Evolutionary conservation across 2,113 vertebrate genomes (phyloP).

Genomic region (Dasyurus viverrinus): DNA sequence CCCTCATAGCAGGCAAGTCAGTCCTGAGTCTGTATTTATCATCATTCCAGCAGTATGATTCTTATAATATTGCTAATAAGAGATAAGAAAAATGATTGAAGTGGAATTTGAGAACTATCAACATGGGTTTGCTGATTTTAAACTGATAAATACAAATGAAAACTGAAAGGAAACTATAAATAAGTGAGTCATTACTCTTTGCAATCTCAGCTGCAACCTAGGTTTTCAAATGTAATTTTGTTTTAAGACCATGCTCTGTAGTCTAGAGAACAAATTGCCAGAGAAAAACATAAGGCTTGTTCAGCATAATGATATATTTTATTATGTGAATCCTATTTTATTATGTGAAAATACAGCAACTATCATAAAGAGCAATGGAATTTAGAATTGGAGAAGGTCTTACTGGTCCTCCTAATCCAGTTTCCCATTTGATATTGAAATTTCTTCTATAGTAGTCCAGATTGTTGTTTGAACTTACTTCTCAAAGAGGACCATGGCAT

Average conservation of each 20-base stretch:
- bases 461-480: neutral
- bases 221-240: conserved; percentile 56
- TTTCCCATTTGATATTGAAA: neutral
- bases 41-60: neutral
- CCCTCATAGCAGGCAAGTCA: conserved; percentile 2
- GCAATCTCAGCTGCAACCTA: conserved; percentile 37
- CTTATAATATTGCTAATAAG: conserved; percentile 2
- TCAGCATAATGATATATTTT: conserved; percentile 39
- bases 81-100: conserved; percentile 34
- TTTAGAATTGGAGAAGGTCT: neutral
- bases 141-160: conserved; percentile 52
- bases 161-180: conserved; percentile 57
- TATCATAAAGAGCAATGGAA: conserved; percentile 23
- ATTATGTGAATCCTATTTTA: conserved; percentile 16
- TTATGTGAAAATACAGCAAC: conserved; percentile 37
- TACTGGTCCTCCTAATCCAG: neutral
- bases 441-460: conserved; percentile 11
- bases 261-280: conserved; percentile 51
- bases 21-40: conserved; percentile 22
- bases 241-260: conserved; percentile 46
- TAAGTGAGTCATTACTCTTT: conserved; percentile 51
- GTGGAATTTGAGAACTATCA: conserved; percentile 5
- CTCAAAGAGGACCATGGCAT: too few species aligned
- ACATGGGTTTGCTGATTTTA: neutral
- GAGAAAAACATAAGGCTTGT: conserved; percentile 45